Base-by-base conservation (phyloP, 2,888 invertebrate species). In the Diploptera punctata region DNA sequence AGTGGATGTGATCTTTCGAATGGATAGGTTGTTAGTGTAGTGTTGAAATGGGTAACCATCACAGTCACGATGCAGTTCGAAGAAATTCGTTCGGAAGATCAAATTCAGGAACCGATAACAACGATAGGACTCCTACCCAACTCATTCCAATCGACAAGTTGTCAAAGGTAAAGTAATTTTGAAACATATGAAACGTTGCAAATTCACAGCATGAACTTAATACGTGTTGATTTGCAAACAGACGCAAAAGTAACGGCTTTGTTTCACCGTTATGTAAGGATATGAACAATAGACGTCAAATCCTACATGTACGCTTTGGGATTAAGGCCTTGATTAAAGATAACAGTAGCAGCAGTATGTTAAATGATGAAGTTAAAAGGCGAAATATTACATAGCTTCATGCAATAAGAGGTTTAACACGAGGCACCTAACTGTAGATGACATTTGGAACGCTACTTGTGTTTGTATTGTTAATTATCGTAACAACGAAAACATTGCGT, bases 111-210 rank as follows among this genome's bases (percentile, higher is more conserved):
- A n/a, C 29, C 18, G 65, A 65, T 18, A 65, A 16, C n/a, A 24
- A 24, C 44, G 65, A 65, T 18, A 29, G 47, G 73, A 74, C 33
- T 33, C 86, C 87, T 31, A 86, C 85, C 54, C 90, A 90, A 70
- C 86, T 93, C 81, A 85, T 91, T 76, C 92, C 93, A 16, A 86
- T 93, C 67, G 93, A 93, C 80, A 92, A 90, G 83, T 85, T 93
- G 67, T 89, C 90, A 75, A 92, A 93, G 87, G 91, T 91, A 81
- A 82, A 29, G 24, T 9, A 24, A 2, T 21, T 21, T 52, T 52
- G 13, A 18, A 9, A 21, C 61, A 33, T 61, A 19, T 61, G 61
- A 9, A 19, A 61, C 31, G 61, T 16, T 29, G n/a, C n/a, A n/a
- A n/a, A 5, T 13, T 24, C 18, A 29, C 21, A 47, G 24, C 29